phyloP scores from a whole-genome alignment of 2,797 vertebrate genomes.

The Parotocinclus haroldoi region DNA sequence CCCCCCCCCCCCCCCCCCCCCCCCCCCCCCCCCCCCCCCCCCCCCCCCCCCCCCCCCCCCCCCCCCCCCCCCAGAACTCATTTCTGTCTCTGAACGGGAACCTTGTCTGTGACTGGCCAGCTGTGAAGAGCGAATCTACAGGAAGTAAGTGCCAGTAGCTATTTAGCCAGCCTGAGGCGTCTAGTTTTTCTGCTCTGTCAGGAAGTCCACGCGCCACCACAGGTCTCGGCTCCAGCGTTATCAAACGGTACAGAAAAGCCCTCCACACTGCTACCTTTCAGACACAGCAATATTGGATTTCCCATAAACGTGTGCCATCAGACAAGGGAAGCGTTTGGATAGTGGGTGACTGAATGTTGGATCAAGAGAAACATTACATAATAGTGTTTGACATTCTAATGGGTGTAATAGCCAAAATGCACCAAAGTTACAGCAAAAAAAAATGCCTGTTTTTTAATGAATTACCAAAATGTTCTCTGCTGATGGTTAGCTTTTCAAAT shows the following conservation, averaged over 20 bases:
- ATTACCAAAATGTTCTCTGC: constrained; percentile 57
- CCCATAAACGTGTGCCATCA: constrained; percentile 40
- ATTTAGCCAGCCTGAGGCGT: constrained; percentile 42
- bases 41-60: too few relatives aligned
- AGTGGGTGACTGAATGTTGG: constrained; percentile 7
- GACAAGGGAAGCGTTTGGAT: constrained; percentile 13
- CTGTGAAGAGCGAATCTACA: constrained; percentile 45
- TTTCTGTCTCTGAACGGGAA: constrained; percentile 39
- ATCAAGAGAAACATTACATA: constrained; percentile 37
- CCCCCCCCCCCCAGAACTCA: too few relatives aligned
- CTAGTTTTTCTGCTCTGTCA: constrained; percentile 44
- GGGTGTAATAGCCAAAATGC: too few relatives aligned
- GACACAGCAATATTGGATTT: constrained; percentile 35
- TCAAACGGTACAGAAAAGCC: constrained; percentile 18
- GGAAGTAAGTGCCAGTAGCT: constrained; percentile 43
- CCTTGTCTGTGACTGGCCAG: constrained; percentile 48
- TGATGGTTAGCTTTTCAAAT: constrained; percentile 60
- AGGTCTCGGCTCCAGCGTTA: constrained; percentile 40
- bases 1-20: too few relatives aligned
- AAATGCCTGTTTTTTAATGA: constrained; percentile 59
- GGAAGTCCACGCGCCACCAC: constrained; percentile 46
- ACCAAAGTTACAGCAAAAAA: too few relatives aligned
- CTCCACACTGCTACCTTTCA: constrained; percentile 34
- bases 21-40: too few relatives aligned
- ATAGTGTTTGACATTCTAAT: too few relatives aligned